A percentile compares a stretch with the other conserved stretches of the same genome.
Evolutionary conservation across 2,113 vertebrate genomes (phyloP).

Genomic region (Sardina pilchardus): DNA sequence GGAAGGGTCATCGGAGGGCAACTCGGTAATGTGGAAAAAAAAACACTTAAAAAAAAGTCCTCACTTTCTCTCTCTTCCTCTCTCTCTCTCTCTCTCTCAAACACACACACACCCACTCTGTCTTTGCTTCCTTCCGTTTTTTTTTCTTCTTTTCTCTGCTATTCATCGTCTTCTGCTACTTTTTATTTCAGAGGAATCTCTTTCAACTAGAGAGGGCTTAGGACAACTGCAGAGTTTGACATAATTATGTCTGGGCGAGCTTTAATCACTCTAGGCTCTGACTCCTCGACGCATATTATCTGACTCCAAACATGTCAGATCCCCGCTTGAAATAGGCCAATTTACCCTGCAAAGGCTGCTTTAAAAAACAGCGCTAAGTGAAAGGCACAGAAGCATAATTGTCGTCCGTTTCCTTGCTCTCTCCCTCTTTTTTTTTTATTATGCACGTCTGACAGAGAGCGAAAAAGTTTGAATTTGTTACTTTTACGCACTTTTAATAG

Average conservation of each 20-base stretch:
- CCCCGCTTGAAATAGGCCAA: conserved; percentile 69
- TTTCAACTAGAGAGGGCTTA: conserved; percentile 74
- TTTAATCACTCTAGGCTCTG: conserved; percentile 75
- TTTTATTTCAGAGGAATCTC: conserved; percentile 69
- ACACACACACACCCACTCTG: background rate
- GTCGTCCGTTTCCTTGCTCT: conserved; percentile 41
- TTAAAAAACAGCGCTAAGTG: conserved; percentile 56
- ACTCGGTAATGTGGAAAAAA: conserved; percentile 61
- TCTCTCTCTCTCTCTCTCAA: background rate
- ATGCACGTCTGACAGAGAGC: conserved; percentile 36
- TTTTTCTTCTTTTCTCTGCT: conserved; percentile 33
- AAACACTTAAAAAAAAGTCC: conserved; percentile 64
- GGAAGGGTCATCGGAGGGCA: conserved; percentile 60
- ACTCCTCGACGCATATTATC: conserved; percentile 72
- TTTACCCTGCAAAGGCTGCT: conserved; percentile 65
- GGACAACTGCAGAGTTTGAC: conserved; percentile 71
- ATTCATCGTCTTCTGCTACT: conserved; percentile 46
- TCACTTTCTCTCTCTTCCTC: conserved; percentile 46
- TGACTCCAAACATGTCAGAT: conserved; percentile 72
- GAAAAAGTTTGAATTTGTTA: conserved; percentile 42
- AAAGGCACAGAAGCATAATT: conserved; percentile 43
- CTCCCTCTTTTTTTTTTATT: conserved; percentile 33
- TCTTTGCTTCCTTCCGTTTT: conserved; percentile 11
- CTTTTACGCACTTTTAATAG: conserved; percentile 48
- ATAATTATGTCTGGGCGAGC: conserved; percentile 73